Percentiles rank a stretch among this genome's conserved stretches.
Conservation (phyloP, 2,888 invertebrate species). For the Diadegma fenestrale region DNA sequence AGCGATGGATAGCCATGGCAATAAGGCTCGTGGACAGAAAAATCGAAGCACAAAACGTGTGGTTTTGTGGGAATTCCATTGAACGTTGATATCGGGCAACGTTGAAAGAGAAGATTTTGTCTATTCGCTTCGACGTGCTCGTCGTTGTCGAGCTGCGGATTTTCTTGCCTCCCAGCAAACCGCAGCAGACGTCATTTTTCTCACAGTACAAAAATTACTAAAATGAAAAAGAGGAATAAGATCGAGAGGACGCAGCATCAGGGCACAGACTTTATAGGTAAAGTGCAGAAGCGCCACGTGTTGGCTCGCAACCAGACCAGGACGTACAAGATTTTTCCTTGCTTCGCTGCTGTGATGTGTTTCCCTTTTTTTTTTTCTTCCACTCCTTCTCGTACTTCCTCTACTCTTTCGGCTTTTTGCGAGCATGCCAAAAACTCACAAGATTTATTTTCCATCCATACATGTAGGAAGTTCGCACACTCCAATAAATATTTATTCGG, state of each 20-base stretch:
- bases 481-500: neutral
- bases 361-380: conserved; percentile 11
- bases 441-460: conserved; percentile 8
- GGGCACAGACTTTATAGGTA: conserved; percentile 41
- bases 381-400: conserved; percentile 2
- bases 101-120: conserved; percentile 36
- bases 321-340: conserved; percentile 20
- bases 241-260: conserved; percentile 59
- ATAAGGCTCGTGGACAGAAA: neutral
- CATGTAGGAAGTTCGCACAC: neutral
- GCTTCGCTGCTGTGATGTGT: conserved; percentile 1
- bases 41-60: neutral
- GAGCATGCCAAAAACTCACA: conserved; percentile 25
- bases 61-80: neutral
- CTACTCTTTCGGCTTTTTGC: conserved; percentile 27
- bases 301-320: conserved; percentile 69
- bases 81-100: conserved; percentile 25
- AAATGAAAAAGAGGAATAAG: conserved; percentile 23
- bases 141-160: conserved; percentile 3
- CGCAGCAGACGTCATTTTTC: conserved; percentile 8
- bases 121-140: neutral
- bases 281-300: conserved; percentile 67
- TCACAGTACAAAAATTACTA: neutral
- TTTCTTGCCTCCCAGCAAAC: conserved; percentile 12
- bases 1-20: neutral